Conservation (phyloP, 2,113 vertebrate species). For the Menidia beryllina region DNA sequence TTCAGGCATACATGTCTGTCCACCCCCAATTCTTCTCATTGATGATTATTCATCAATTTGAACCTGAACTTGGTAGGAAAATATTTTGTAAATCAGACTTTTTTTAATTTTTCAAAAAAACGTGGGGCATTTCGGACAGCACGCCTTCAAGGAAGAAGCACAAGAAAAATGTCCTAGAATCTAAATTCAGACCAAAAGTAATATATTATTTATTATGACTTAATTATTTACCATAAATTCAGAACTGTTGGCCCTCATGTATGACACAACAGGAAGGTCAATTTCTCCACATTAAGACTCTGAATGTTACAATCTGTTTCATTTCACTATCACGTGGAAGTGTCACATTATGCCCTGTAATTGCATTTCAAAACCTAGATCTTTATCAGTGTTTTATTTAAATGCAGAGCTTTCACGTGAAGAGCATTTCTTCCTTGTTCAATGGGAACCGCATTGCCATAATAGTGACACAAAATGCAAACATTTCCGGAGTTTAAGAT, state of each 20-base stretch:
- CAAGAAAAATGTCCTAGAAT: slow-evolving; percentile 25
- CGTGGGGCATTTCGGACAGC: slow-evolving; percentile 4
- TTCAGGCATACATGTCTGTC: slow-evolving; percentile 8
- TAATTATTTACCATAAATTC: slow-evolving; percentile 57
- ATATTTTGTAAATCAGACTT: background rate
- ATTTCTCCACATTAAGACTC: slow-evolving; percentile 15
- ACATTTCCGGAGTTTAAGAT: background rate
- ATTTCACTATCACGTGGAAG: background rate
- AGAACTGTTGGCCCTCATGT: slow-evolving; percentile 28
- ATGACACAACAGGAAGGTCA: background rate
- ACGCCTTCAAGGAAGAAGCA: slow-evolving; percentile 1
- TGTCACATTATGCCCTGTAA: background rate
- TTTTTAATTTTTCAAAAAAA: slow-evolving; percentile 16
- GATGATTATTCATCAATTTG: slow-evolving; percentile 3
- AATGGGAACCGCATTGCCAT: background rate
- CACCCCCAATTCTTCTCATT: background rate
- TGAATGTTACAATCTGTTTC: no score
- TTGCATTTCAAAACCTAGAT: background rate
- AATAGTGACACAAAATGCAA: background rate
- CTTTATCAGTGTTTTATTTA: background rate
- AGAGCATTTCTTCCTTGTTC: background rate
- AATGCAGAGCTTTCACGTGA: background rate
- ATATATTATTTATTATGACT: slow-evolving; percentile 55
- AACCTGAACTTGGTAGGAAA: background rate
- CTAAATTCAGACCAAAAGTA: slow-evolving; percentile 54